Base-by-base conservation (phyloP, 2,797 vertebrate genomes). In the Hypotaenidia okinawae region DNA sequence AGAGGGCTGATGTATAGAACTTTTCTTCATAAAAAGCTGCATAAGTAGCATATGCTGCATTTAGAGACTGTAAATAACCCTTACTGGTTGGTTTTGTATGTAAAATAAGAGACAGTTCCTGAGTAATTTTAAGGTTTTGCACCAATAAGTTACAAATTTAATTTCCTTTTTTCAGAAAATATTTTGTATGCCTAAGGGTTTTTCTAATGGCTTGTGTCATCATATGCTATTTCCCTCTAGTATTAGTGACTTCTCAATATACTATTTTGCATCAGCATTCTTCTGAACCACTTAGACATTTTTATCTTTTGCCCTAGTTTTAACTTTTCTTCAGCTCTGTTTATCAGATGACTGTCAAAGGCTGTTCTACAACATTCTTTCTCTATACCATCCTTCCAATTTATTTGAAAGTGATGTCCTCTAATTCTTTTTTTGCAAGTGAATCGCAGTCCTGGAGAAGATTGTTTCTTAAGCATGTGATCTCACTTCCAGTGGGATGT, bases 341-440 rank as follows among this genome's bases (percentile, higher is more conserved):
- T 96, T 94, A 91, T 91, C 76, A 91, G 66, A 41, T 86, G 75
- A 45, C 32, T 86, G 96, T 81, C 87, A 93, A 84, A 90, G 32
- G 17, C 33, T 88, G 37, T 74, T 95, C 93, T 95, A 91, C 16
- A 4, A 64, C 49, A 68, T 47, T 25, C 58, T 68, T 85, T 64
- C 57, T 94, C 41, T 81, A 6, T 39, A 43, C 15, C 3, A 1
- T 62, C 27, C 45, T 86, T 59, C 18, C 8, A 5, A 86, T 81
- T 90, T 90, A 55, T 91, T 68, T 84, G 66, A 81, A 93, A 95
- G 41, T 6, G 54, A 43, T 32, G 47, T 68, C 76, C 73, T 96
- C 69, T 84, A 72, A 28, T 35, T 87, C 93, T 25, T 52, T 66
- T 25, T 27, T 66, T 78, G 25, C 30, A 76, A 87, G 66, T 32